Percentiles rank a stretch among this genome's conserved stretches.
These are phyloP conservation scores for Laterallus jamaicensis DNA, from an alignment of 2,113 vertebrate genomes.

Conservation along the genomic window DNA sequence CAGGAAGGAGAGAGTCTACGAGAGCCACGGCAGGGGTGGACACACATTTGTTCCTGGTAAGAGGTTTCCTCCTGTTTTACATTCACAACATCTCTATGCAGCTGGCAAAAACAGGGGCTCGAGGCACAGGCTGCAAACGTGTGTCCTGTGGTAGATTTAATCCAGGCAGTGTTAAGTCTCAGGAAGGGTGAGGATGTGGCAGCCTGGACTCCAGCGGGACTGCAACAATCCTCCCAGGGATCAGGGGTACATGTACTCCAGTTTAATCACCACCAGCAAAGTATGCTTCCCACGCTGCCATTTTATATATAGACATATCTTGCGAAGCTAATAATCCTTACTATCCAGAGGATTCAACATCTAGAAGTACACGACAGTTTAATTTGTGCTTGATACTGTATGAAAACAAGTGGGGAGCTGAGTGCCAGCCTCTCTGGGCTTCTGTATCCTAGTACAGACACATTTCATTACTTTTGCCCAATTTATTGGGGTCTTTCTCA, in stretches of 20 bases:
- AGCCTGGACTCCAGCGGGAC: background rate
- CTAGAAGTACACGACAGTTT: background rate
- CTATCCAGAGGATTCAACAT: constrained; percentile 20
- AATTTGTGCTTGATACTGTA: constrained; percentile 4
- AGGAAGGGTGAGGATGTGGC: background rate
- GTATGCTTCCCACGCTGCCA: background rate
- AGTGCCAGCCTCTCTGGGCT: background rate
- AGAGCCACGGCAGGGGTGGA: background rate
- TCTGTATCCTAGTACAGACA: constrained; percentile 11
- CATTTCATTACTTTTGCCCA: constrained; percentile 20
- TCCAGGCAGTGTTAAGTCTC: background rate
- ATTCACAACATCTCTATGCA: background rate
- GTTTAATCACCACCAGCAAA: constrained; percentile 13
- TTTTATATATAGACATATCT: background rate
- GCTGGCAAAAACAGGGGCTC: background rate
- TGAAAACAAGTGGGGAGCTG: background rate
- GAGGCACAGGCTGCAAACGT: accelerated
- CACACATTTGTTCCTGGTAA: background rate
- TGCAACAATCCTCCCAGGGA: background rate
- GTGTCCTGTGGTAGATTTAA: background rate
- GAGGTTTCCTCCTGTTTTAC: background rate
- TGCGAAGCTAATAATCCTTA: constrained; percentile 46
- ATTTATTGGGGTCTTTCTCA: background rate
- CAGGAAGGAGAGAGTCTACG: background rate
- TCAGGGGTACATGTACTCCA: background rate